phyloP scores from a whole-genome alignment of 2,888 invertebrate genomes.

The Microplitis deprimator region DNA sequence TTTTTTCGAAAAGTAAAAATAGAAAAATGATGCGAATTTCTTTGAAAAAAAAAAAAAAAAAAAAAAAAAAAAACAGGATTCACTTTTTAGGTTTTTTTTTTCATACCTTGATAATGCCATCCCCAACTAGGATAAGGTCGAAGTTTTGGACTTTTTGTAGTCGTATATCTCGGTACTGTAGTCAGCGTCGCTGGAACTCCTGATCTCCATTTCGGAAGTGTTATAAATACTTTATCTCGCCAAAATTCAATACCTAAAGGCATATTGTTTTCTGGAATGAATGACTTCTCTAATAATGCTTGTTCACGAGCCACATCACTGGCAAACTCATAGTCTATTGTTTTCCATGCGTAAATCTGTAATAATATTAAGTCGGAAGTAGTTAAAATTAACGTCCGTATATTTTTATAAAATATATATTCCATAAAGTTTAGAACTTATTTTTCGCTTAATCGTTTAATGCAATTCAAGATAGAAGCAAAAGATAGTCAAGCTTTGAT shows the following conservation, averaged over 20 bases:
- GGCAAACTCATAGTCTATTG: conserved; percentile 82
- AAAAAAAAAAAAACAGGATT: not conserved
- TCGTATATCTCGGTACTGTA: conserved; percentile 77
- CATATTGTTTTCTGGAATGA: conserved; percentile 81
- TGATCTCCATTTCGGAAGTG: conserved; percentile 83
- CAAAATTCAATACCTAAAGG: conserved; percentile 83
- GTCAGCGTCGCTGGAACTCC: conserved; percentile 84
- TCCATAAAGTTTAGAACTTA: not conserved
- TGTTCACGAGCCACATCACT: conserved; percentile 74
- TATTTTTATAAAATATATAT: not conserved
- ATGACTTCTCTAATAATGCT: conserved; percentile 77
- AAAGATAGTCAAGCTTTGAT: not conserved
- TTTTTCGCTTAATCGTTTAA: not conserved
- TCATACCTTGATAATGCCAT: conserved; percentile 76
- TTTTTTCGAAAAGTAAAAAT: too few relatives aligned
- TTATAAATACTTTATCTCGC: conserved; percentile 80
- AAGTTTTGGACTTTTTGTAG: conserved; percentile 76
- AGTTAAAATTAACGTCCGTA: not conserved
- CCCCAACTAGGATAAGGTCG: conserved; percentile 85
- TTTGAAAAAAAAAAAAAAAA: too few relatives aligned
- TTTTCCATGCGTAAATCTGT: conserved; percentile 81
- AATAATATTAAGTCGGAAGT: conserved; percentile 22
- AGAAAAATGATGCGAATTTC: too few relatives aligned
- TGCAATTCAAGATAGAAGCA: not conserved
- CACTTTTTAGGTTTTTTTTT: not conserved